Evolutionary conservation across 2,888 invertebrate genomes (phyloP).

Genomic region (Pterostichus niger): DNA sequence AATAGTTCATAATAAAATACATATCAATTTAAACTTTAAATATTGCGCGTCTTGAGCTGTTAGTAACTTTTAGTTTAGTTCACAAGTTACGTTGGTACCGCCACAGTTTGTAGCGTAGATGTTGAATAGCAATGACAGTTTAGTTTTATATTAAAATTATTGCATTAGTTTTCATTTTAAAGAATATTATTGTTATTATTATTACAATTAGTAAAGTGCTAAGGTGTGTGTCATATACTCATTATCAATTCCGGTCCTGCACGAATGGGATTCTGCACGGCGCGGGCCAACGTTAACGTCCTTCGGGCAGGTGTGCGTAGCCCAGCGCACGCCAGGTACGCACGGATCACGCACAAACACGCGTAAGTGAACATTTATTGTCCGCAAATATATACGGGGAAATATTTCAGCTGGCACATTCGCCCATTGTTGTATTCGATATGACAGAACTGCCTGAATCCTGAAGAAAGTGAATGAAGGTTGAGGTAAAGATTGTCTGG

Average conservation of each 20-base stretch:
- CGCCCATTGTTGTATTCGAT: slow-evolving; percentile 44
- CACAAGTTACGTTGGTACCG: no score
- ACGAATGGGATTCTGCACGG: slow-evolving; percentile 31
- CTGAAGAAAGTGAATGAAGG: neutral
- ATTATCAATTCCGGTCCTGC: slow-evolving; percentile 24
- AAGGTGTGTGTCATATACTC: no score
- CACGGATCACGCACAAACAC: slow-evolving; percentile 62
- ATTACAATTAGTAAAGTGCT: no score
- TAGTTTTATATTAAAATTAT: no score
- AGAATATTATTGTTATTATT: no score
- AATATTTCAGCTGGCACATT: slow-evolving; percentile 69
- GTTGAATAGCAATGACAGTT: no score
- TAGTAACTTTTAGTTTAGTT: no score
- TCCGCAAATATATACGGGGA: slow-evolving; percentile 67
- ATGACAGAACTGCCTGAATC: neutral
- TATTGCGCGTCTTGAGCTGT: no score
- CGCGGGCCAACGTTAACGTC: slow-evolving; percentile 58
- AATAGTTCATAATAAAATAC: no score
- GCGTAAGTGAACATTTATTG: slow-evolving; percentile 70
- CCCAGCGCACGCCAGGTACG: slow-evolving; percentile 66
- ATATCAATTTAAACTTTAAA: no score
- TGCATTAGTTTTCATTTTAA: no score
- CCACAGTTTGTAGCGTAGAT: no score
- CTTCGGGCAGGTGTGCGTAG: slow-evolving; percentile 68
- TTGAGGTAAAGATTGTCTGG: slow-evolving; percentile 3